Base-by-base conservation (phyloP, 30 jellyfish, hydroid and myxozoan genomes). In the Turritopsis rubra region DNA sequence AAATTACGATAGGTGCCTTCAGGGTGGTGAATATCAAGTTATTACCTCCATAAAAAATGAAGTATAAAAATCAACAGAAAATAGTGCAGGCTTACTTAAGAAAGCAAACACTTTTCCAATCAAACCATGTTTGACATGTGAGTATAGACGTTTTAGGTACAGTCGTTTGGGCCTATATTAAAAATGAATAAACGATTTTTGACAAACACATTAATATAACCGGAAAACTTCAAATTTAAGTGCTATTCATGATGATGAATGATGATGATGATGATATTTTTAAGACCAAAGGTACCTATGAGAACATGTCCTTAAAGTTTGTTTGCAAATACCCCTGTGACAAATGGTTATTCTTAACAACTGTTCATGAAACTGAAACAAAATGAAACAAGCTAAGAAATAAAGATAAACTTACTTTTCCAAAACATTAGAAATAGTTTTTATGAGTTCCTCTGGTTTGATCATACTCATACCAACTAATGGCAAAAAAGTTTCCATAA, bases 61-160 rank as follows among this genome's bases (percentile, higher is more conserved):
- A 3, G 76, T 3, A 66, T 21, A 68, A 68, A 68, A 0, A 0
- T 0, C 31, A 68, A 68, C 9, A 68, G 16, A 0, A n/a, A 7
- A 68, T 8, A 68, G 19, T n/a, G 19, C 19, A 19, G 18, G 24
- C 87, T 53, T 52, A 80, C 87, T 52, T 21, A 80, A 70, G n/a
- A 80, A 80, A 25, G 87, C 81, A 31, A 80, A 18, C 52, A 80
- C 87, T 65, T 65, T 80, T 30, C 71, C 54, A 31, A 80, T 80
- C 21, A 29, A 16, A 4, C 87, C 87, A 80, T 80, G 87, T 80
- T 80, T 80, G n/a, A 60, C 87, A 53, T 70, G 54, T 25, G 78
- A 70, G 65, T 80, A 80, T 18, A 80, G 65, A 21, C 81, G 81
- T 54, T 53, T 80, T 21, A 22, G 30, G 52, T 53, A 22, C 82